Conservation (phyloP, 2,888 invertebrate genomes). For the Chloroclysta siterata region DNA sequence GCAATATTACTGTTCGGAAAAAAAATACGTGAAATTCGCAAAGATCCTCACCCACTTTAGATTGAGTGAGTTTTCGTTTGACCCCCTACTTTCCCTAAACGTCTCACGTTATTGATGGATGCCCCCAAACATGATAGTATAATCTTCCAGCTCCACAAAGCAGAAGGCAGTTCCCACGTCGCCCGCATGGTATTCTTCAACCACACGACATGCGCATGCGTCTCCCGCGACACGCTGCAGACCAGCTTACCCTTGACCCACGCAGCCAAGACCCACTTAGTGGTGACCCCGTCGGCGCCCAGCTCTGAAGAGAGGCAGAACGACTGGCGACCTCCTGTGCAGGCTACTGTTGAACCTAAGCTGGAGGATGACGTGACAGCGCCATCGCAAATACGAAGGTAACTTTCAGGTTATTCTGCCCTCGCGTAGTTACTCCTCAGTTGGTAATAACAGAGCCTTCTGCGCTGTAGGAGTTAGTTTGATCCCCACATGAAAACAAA, state of each 20-base stretch:
- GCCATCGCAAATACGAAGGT: conserved; percentile 72
- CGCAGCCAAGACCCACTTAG: not conserved
- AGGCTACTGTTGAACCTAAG: conserved; percentile 43
- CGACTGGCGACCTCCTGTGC: conserved; percentile 50
- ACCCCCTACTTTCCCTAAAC: too few species aligned
- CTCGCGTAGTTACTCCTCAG: too few species aligned
- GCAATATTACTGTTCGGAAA: too few species aligned
- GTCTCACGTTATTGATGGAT: not conserved
- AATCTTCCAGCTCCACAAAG: conserved; percentile 64
- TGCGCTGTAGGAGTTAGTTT: too few species aligned
- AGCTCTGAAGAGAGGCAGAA: conserved; percentile 47
- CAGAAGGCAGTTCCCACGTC: conserved; percentile 59
- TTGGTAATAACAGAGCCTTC: too few species aligned
- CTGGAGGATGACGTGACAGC: conserved; percentile 64
- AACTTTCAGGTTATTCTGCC: conserved; percentile 19
- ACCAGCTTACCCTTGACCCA: conserved; percentile 43
- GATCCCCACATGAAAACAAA: too few species aligned
- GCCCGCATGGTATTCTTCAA: conserved; percentile 74
- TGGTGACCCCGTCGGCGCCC: conserved; percentile 4
- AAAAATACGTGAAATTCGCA: too few species aligned
- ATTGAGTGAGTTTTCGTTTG: too few species aligned
- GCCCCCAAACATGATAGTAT: not conserved
- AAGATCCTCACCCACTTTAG: too few species aligned
- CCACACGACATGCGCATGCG: conserved; percentile 75
- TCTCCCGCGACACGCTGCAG: conserved; percentile 62